These are phyloP conservation scores for Pipra filicauda DNA, from an alignment of 2,113 vertebrate genomes.

Conservation along the genomic window DNA sequence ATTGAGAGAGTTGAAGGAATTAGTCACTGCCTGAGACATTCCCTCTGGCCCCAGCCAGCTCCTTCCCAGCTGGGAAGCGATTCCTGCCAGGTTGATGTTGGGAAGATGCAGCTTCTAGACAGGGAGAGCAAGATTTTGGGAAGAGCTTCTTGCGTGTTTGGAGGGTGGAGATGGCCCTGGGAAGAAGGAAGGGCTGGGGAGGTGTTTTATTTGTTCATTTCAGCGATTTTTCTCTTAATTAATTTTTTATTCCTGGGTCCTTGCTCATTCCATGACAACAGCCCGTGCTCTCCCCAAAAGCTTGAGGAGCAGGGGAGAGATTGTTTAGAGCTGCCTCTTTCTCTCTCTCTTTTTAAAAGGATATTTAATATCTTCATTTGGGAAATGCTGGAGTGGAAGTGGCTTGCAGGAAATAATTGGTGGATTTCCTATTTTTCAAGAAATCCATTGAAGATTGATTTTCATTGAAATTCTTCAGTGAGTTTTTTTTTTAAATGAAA, in stretches of 20 bases:
- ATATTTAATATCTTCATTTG: background rate
- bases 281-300: background rate
- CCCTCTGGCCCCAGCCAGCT: background rate
- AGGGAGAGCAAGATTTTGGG: background rate
- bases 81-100: fast-evolving
- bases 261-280: fast-evolving
- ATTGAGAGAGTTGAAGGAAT: background rate
- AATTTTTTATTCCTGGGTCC: background rate
- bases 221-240: background rate
- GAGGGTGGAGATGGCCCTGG: background rate
- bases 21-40: fast-evolving
- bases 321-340: background rate
- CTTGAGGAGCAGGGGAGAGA: background rate
- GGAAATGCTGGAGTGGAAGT: background rate
- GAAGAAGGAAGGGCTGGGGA: background rate
- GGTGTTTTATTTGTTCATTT: fast-evolving
- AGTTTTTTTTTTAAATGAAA: background rate
- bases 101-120: fast-evolving
- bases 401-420: background rate
- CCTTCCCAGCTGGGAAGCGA: background rate
- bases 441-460: background rate
- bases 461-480: background rate
- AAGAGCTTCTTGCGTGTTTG: too few species aligned
- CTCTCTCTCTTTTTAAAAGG: too few species aligned
- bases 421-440: background rate